Evolutionary conservation across 2,113 vertebrate species (phyloP).

Genomic region (Epinephelus moara): DNA sequence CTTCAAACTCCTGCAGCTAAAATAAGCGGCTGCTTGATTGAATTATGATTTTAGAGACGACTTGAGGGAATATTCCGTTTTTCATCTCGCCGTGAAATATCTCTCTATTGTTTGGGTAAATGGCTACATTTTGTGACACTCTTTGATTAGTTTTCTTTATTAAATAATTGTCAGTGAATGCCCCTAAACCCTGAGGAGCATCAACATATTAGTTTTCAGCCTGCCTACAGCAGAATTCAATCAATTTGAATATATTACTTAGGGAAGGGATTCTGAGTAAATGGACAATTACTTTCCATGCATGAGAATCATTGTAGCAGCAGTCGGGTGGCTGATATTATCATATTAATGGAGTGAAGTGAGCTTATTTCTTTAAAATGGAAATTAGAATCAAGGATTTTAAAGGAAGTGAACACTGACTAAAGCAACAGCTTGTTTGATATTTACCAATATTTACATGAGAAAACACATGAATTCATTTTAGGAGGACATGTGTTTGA

Average conservation of each 20-base stretch:
- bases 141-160: slow-evolving; percentile 69
- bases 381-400: slow-evolving; percentile 38
- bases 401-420: slow-evolving; percentile 15
- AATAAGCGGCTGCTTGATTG: slow-evolving; percentile 49
- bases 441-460: slow-evolving; percentile 21
- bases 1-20: slow-evolving; percentile 30
- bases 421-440: slow-evolving; percentile 26
- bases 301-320: slow-evolving; percentile 48
- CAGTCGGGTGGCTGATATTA: slow-evolving; percentile 53
- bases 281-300: slow-evolving; percentile 56
- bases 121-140: slow-evolving; percentile 52
- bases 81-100: slow-evolving; percentile 41
- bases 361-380: slow-evolving; percentile 52
- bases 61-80: slow-evolving; percentile 50
- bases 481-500: not conserved
- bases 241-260: slow-evolving; percentile 64
- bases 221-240: slow-evolving; percentile 49
- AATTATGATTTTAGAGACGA: slow-evolving; percentile 54
- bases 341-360: slow-evolving; percentile 63
- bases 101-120: slow-evolving; percentile 60
- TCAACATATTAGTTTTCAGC: slow-evolving; percentile 50
- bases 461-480: slow-evolving; percentile 1
- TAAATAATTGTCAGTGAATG: slow-evolving; percentile 63
- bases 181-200: slow-evolving; percentile 24
- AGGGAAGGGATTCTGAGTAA: slow-evolving; percentile 50